Base-by-base conservation (phyloP, 2,888 invertebrate genomes). In the Drosophila kanekoi region DNA sequence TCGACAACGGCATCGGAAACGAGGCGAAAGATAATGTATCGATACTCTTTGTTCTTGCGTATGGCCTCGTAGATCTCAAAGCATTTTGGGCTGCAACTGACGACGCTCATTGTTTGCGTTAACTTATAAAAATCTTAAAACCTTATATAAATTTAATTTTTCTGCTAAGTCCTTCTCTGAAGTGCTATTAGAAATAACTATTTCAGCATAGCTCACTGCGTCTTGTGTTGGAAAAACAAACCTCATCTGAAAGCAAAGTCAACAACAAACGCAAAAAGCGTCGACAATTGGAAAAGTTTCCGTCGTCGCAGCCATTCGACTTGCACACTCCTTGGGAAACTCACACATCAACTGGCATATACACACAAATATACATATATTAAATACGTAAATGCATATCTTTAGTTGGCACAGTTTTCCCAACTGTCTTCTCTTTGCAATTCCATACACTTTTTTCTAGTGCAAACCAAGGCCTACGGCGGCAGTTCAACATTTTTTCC, bases 141-240 rank as follows among this genome's bases (percentile, higher is more conserved):
- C 14, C 37, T 4, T n/a, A 53, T n/a, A 33, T n/a, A 33, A 72
- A 41, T 59, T 66, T 69, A 14, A 18, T 11, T 35, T 51, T 35
- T 49, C n/a, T 44, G 41, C 16, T 23, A 14, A 41, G 28, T 14
- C 6, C 33, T 23, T 33, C 3, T 14, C 44, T 14, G 13, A 45
- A 33, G 8, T 28, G 16, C 60, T 80, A 53, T 63, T 20, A 48
- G 48, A 70, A 70, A 64, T 35, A 77, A 77, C 63, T 70, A 79
- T 72, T 81, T 60, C 72, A 54, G 80, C 64, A 75, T 57, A 77
- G 80, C 60, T 45, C 51, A 75, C 78, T 83, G 16, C 38, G 71
- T 65, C 77, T 33, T 45, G 60, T 48, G 44, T 47, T 16, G 44
- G 38, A 33, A 45, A 43, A 62, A 32, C 43, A 62, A 74, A 61